These are phyloP conservation scores for Turdus rufiventris DNA, from an alignment of 2,113 vertebrate species.

Conservation along the genomic window DNA sequence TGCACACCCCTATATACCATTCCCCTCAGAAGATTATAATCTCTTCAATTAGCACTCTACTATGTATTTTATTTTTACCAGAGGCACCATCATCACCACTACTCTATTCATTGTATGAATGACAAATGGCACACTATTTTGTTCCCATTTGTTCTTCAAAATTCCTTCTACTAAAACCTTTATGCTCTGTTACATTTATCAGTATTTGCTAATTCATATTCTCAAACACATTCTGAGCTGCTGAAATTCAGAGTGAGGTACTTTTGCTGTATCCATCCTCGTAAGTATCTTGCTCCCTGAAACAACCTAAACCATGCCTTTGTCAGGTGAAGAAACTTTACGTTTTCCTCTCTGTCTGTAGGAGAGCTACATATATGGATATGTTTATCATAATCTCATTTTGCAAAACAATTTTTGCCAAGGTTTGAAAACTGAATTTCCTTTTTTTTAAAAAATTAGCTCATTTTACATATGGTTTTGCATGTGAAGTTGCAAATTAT, in stretches of 20 bases:
- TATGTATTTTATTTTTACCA: background rate
- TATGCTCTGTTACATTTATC: background rate
- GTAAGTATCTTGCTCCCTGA: background rate
- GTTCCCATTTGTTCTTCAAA: background rate
- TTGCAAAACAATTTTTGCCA: background rate
- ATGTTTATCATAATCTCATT: background rate
- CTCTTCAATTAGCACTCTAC: background rate
- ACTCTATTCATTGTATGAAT: background rate
- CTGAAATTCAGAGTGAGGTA: background rate
- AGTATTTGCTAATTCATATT: background rate
- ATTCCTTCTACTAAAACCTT: background rate
- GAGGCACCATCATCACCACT: background rate
- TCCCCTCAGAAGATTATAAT: background rate
- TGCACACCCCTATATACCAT: background rate
- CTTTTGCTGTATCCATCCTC: background rate
- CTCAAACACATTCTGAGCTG: background rate
- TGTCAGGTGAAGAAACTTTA: background rate
- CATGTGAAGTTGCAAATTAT: background rate
- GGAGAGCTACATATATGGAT: background rate
- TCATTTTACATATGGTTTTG: background rate
- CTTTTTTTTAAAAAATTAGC: background rate
- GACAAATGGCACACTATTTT: background rate
- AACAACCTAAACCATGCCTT: background rate
- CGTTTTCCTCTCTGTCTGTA: background rate
- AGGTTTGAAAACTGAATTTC: background rate